Evolutionary conservation across 1,140 invertebrate species (phyloP), one percentile per base, ranked within the genome.

Genomic region (Drosophila subpulchrella): DNA sequence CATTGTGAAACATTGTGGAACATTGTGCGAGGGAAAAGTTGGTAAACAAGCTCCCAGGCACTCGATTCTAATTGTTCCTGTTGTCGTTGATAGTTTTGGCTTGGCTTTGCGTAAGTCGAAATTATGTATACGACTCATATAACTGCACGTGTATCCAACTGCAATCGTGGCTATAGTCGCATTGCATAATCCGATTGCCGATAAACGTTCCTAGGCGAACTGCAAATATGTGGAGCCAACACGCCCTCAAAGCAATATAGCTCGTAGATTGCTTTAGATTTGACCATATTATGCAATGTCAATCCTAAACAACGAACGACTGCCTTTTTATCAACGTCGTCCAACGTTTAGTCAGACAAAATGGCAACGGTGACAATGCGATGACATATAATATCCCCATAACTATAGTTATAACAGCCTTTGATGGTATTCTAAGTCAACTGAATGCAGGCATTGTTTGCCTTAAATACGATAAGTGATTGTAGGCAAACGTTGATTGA

Each of bases 261-360:
- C 34, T 41, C 5, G 47, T 47, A 54, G 47, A 62, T 50, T 48
- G 30, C 27, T 58, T 44, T 53, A 39, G 53, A 42, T 56, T 17
- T 56, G 53, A 47, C 42, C 54, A 38, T 68, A 82, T 89, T 88
- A 89, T 84, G 83, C 67, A 88, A 88, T 74, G 83, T 58, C 83
- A 89, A 83, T 80, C 72, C 80, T 67, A 70, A 72, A 53, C 78
- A 75, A 32, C 46, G 6, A 30, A 15, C 4, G 41, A 82, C 82
- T 79, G 75, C 65, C 38, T 72, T 77, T 65, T 70, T 83, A 68
- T 84, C 76, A 81, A 65, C 56, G 77, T 71, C 55, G 47, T 20
- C 63, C 62, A 42, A 36, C 61, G 73, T 41, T 41, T 58, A 66
- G 46, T 56, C 54, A 76, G 72, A 75, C 73, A 57, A 75, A 56